These are phyloP conservation scores for Antheraea assamensis DNA, from an alignment of 2,888 invertebrate species.

Conservation along the genomic window DNA sequence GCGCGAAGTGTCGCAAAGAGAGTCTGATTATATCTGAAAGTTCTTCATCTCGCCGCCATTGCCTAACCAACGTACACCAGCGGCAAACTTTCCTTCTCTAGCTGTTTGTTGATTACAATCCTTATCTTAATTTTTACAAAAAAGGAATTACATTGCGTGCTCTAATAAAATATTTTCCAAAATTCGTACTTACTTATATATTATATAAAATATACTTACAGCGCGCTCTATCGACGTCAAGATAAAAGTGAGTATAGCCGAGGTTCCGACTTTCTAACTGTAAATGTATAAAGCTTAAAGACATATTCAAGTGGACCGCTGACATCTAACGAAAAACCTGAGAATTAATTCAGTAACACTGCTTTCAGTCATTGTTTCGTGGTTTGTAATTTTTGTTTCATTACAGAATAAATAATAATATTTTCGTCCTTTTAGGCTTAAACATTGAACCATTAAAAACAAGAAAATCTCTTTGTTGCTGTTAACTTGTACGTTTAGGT, in stretches of 20 bases:
- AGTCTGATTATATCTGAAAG: constrained; percentile 58
- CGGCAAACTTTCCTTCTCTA: constrained; percentile 50
- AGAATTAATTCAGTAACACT: constrained; percentile 50
- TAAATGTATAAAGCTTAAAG: constrained; percentile 25
- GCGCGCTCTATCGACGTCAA: constrained; percentile 66
- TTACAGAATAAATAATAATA: no score
- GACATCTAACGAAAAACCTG: constrained; percentile 72
- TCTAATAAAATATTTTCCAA: not conserved
- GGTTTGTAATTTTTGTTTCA: not conserved
- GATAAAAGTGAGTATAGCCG: constrained; percentile 43
- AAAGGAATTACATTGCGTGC: constrained; percentile 26
- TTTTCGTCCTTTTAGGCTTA: no score
- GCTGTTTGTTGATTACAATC: constrained; percentile 60
- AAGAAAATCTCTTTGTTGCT: no score
- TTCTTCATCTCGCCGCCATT: constrained; percentile 70
- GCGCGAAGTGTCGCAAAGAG: constrained; percentile 67
- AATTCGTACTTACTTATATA: not conserved
- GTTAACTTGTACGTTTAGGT: no score
- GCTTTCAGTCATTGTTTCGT: constrained; percentile 19
- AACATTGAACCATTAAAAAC: no score
- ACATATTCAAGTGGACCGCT: constrained; percentile 30
- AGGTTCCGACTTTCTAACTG: constrained; percentile 27
- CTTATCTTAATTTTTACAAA: constrained; percentile 52
- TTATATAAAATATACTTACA: constrained; percentile 25
- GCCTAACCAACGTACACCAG: constrained; percentile 46